These are phyloP conservation scores for Crotalus horridus DNA, from an alignment of 2,113 vertebrate genomes.

Conservation along the genomic window DNA sequence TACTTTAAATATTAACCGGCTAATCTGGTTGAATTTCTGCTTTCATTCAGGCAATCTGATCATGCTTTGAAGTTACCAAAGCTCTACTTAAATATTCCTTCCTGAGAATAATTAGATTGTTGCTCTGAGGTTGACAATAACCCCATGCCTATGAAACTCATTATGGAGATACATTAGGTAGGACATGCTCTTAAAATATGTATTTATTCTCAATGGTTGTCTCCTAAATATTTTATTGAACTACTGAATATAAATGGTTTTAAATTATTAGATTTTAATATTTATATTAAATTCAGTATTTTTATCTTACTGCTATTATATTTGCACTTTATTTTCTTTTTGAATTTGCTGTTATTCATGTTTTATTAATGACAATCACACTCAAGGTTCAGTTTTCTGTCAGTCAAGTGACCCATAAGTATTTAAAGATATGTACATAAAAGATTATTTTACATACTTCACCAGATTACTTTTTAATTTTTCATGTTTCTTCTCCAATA, in stretches of 20 bases:
- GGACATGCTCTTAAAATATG: not conserved
- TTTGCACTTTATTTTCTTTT: not conserved
- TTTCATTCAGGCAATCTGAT: not conserved
- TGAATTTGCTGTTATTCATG: not conserved
- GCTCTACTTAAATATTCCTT: not conserved
- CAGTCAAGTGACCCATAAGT: not conserved
- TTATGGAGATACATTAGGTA: not conserved
- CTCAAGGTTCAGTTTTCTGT: not conserved
- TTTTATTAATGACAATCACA: not conserved
- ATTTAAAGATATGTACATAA: not conserved
- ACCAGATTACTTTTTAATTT: not conserved
- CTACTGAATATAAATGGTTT: not conserved
- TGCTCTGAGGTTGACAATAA: not conserved
- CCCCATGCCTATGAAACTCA: not conserved
- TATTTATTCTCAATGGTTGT: not conserved
- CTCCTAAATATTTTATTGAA: not conserved
- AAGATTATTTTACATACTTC: not conserved
- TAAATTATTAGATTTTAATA: not conserved
- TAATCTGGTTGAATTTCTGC: not conserved
- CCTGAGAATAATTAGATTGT: not conserved
- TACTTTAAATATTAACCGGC: not conserved
- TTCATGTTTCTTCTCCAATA: not conserved
- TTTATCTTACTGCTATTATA: not conserved
- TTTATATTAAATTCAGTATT: not conserved
- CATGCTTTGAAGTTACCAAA: not conserved